Base-by-base conservation (phyloP, 2,113 vertebrate genomes). In the Anarhynchus alexandrinus region DNA sequence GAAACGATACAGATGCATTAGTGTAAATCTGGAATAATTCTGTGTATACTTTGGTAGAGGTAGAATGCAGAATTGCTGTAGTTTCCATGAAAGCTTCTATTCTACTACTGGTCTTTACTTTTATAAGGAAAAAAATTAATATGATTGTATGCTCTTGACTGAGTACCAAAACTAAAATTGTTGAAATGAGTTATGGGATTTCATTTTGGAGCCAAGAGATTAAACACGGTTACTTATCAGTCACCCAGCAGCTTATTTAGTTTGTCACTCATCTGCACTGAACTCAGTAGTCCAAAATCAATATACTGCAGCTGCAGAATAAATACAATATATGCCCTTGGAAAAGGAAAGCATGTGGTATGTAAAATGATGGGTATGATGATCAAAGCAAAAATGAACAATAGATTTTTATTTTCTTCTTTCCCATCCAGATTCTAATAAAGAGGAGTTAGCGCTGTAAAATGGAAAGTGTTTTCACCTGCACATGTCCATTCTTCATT, bases 381-480 rank as follows among this genome's bases (percentile, higher is more conserved):
- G 74, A 88, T 78, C 74, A 95, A 96, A 95, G 72, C 64, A 78
- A 91, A 95, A 96, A 86, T 59, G 89, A 96, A 91, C 42, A 89
- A 90, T 80, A 93, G 84, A 85, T 91, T 87, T 94, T 93, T 89
- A 84, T 92, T 95, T 96, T 91, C 36, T 83, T 82, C 32, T 86
- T 91, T 82, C 26, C n/a, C 32, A 47, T 65, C 38, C 20, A 77
- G 38, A 52, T 90, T 80, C 54, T 85, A 95, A 94, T 83, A 86
- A 80, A 91, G 66, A 96, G 15, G 49, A 82, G 42, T 65, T 87
- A 91, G 38, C 29, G 40, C 12, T 47, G 45, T 78, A 86, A 95
- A 95, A 82, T 42, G 29, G 29, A 69, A 94, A 82, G n/a, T 66
- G 11, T 66, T 96, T 95, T 76, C 58, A 85, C 32, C 49, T 80